phyloP scores from a whole-genome alignment of 2,888 invertebrate genomes.

The Andrena bicolor region DNA sequence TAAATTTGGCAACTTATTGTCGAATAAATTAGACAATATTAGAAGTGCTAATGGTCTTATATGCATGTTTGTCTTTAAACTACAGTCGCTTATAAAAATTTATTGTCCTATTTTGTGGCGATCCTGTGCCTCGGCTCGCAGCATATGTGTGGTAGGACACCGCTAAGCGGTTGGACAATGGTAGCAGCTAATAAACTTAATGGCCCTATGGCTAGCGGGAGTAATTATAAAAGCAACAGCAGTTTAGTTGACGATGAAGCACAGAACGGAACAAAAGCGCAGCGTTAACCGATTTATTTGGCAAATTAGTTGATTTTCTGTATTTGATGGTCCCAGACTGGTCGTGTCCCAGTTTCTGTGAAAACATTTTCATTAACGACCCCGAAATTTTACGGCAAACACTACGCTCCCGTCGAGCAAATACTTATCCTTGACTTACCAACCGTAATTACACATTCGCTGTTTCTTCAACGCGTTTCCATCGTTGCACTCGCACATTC shows the following conservation, averaged over 20 bases:
- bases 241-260: slow-evolving; percentile 6
- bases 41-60: not conserved
- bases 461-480: not conserved
- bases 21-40: not conserved
- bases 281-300: slow-evolving; percentile 22
- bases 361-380: slow-evolving; percentile 15
- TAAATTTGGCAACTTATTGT: not conserved
- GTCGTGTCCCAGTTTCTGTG: not conserved
- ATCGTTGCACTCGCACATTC: not conserved
- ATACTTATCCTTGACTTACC: slow-evolving; percentile 17
- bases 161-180: slow-evolving; percentile 11
- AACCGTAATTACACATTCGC: not conserved
- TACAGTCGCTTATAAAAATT: not conserved
- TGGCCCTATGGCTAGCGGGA: slow-evolving; percentile 5
- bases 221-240: slow-evolving; percentile 42
- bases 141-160: not conserved
- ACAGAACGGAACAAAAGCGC: not conserved
- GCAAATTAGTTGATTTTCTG: slow-evolving; percentile 9
- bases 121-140: not conserved
- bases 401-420: not conserved
- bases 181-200: slow-evolving; percentile 36
- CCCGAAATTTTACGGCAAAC: slow-evolving; percentile 8
- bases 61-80: not conserved
- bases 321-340: not conserved
- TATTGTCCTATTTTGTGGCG: not conserved